Conservation (phyloP, 2,113 vertebrate species). For the Columba livia region DNA sequence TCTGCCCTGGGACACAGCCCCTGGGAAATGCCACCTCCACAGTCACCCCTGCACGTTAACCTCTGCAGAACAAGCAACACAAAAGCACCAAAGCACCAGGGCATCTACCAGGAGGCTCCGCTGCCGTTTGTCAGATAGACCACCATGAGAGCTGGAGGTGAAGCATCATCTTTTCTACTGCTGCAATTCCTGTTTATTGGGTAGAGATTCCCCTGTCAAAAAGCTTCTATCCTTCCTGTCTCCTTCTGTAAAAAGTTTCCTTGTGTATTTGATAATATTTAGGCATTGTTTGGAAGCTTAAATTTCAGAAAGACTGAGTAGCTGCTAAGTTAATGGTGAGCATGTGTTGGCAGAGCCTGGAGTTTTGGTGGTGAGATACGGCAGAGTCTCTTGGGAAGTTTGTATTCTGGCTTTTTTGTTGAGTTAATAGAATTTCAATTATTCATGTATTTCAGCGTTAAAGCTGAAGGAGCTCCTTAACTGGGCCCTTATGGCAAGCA, state of each 20-base stretch:
- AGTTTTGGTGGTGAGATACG: background rate
- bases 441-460: constrained; percentile 40
- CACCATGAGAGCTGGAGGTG: no score
- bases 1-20: no score
- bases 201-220: no score
- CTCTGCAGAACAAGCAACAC: rapidly evolving
- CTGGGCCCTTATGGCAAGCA: constrained; percentile 23
- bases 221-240: background rate
- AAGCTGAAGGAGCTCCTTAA: constrained; percentile 57
- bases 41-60: background rate
- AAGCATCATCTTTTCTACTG: no score
- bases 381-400: background rate
- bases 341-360: background rate
- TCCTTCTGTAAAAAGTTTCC: background rate
- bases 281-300: background rate
- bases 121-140: no score
- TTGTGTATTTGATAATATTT: background rate
- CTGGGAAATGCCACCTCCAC: rapidly evolving
- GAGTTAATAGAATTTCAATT: constrained; percentile 42
- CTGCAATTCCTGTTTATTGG: no score
- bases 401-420: background rate
- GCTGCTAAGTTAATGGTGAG: background rate
- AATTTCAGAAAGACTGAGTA: background rate
- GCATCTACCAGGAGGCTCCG: no score
- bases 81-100: background rate